Evolutionary conservation across 1,140 invertebrate species (phyloP).

Genomic region (Ostrea edulis): DNA sequence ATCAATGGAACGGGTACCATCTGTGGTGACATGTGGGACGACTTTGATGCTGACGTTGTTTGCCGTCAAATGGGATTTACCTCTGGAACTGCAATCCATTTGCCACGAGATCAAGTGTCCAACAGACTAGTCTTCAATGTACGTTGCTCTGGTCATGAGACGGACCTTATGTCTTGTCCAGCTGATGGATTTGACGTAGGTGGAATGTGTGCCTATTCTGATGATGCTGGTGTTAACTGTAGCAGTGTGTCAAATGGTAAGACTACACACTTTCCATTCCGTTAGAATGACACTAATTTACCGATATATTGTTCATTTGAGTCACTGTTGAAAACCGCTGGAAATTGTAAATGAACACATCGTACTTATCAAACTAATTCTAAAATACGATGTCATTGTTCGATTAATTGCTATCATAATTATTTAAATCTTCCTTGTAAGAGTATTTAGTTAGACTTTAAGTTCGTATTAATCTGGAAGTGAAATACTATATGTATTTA

Average conservation of each 20-base stretch:
- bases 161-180: background rate
- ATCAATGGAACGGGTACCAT: background rate
- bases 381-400: too few species aligned
- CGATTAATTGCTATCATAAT: too few species aligned
- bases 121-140: background rate
- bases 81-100: background rate
- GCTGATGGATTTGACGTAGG: background rate
- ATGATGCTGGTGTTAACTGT: too few species aligned
- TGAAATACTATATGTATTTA: too few species aligned
- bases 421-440: too few species aligned
- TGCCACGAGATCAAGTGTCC: background rate
- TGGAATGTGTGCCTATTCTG: too few species aligned
- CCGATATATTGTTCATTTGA: background rate
- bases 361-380: too few species aligned
- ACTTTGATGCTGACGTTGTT: background rate
- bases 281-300: background rate
- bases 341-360: too few species aligned
- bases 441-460: too few species aligned
- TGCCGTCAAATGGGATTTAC: background rate
- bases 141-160: background rate
- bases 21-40: background rate
- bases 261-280: background rate
- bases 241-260: too few species aligned
- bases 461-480: too few species aligned
- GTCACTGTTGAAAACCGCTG: too few species aligned